Base-by-base conservation (phyloP, 2,888 invertebrate genomes). In the Panzeria rudis region DNA sequence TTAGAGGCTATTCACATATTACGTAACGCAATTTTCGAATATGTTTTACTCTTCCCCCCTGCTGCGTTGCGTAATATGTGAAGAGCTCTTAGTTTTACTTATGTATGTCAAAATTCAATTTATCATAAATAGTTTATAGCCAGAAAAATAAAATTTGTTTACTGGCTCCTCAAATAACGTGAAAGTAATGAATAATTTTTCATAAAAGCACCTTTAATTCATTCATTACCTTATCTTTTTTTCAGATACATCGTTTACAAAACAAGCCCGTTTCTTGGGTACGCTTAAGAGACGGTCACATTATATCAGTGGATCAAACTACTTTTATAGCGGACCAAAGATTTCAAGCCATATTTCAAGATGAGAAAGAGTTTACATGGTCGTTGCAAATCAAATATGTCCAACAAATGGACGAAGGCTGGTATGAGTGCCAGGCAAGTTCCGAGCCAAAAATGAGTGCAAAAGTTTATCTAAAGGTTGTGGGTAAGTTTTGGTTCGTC, bases 371-470 rank as follows among this genome's bases (percentile, higher is more conserved):
- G 93, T 97, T 97, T 87, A 90, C 90, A 23, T 98, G 98, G 97
- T 97, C 97, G 15, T 93, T 98, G 87, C 97, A 97, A 94, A 96
- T 96, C 89, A 97, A 97, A 93, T 97, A 97, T 93, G 97, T 97
- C 87, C 96, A 97, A 92, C 95, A 95, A 84, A 94, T 95, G 86
- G 98, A 98, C 93, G 96, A 96, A 87, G 98, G 98, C 87, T 95
- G 96, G 92, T 98, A 98, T 93, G 98, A 98, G 94, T 98, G 97
- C 93, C 98, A 98, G 95, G 97, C 97, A 90, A 97, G 97, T 93
- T 97, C 97, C 85, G 97, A 97, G 93, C 97, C 98, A 89, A 98
- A 98, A 94, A 96, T 97, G 95, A 97, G 97, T 93, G 97, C 97
- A 93, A 96, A 97, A 93, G 96, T 98, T 91, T 95, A 96, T 91